Conservation (phyloP, 2,797 vertebrate genomes). For the Tarsius wallacei region DNA sequence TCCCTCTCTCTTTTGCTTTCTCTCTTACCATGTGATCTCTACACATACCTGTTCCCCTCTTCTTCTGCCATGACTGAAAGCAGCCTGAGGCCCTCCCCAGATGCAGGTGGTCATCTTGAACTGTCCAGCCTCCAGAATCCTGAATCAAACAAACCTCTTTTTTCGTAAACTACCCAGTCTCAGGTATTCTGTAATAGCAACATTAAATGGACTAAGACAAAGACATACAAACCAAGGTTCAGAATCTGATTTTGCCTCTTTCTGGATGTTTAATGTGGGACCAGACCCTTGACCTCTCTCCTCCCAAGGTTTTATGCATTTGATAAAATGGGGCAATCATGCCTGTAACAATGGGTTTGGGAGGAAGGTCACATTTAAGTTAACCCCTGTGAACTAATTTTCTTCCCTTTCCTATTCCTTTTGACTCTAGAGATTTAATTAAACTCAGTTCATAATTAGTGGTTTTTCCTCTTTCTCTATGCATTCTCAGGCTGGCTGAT, state of each 20-base stretch:
- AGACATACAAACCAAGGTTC: neutral
- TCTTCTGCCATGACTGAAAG: neutral
- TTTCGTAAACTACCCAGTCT: neutral
- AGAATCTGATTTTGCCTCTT: neutral
- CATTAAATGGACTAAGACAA: neutral
- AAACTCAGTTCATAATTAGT: constrained; percentile 41
- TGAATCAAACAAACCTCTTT: neutral
- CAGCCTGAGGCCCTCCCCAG: neutral
- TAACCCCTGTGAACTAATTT: constrained; percentile 19
- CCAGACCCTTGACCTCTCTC: neutral
- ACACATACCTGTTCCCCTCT: neutral
- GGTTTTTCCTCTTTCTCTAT: neutral
- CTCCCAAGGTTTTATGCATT: neutral
- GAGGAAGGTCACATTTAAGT: constrained; percentile 12
- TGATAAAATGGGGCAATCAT: neutral
- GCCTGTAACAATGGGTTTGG: too few relatives aligned
- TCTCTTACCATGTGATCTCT: neutral
- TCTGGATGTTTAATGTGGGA: neutral
- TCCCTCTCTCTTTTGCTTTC: neutral
- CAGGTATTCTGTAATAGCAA: neutral
- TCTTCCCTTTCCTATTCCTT: neutral
- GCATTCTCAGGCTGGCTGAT: neutral
- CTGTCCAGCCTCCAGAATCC: neutral
- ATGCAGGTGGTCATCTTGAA: neutral
- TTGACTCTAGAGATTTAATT: constrained; percentile 60